Evolutionary conservation across 2,888 invertebrate species (phyloP).

Genomic region (Neoascia interrupta): DNA sequence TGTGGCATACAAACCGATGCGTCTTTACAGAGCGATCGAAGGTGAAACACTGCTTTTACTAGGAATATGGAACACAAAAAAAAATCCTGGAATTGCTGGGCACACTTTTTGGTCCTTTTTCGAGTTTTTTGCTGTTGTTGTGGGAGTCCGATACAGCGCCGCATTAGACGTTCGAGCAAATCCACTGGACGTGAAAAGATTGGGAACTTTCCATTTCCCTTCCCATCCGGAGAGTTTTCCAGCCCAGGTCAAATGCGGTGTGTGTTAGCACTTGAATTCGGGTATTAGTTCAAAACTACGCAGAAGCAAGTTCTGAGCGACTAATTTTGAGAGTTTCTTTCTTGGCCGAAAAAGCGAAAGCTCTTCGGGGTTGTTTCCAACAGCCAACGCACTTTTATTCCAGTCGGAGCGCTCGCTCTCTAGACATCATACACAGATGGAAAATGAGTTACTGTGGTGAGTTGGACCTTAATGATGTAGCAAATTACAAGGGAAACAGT

Average conservation of each 20-base stretch:
- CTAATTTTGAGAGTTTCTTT: not conserved
- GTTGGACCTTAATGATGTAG: not conserved
- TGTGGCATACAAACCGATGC: constrained; percentile 40
- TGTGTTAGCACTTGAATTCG: constrained; percentile 5
- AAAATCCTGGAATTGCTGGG: constrained; percentile 48
- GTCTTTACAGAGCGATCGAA: constrained; percentile 55
- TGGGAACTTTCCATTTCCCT: constrained; percentile 22
- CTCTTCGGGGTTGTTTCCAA: not conserved
- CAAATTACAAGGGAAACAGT: not conserved
- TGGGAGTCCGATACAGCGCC: constrained; percentile 55
- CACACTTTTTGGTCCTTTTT: constrained; percentile 36
- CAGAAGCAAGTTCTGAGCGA: constrained; percentile 28
- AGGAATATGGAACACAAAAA: constrained; percentile 38
- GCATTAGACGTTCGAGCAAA: constrained; percentile 55
- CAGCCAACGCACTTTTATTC: constrained; percentile 24
- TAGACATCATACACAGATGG: not conserved
- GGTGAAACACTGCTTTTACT: constrained; percentile 55
- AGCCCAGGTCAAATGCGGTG: constrained; percentile 30
- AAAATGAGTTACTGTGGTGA: constrained; percentile 3
- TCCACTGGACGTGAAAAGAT: constrained; percentile 38
- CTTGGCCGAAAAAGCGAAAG: not conserved
- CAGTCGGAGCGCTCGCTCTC: constrained; percentile 8
- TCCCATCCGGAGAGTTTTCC: constrained; percentile 36
- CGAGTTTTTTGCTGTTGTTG: constrained; percentile 54
- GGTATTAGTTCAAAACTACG: constrained; percentile 23